These are phyloP conservation scores for Drosophila chauvacae DNA, from an alignment of 1,140 invertebrate species.

Conservation along the genomic window DNA sequence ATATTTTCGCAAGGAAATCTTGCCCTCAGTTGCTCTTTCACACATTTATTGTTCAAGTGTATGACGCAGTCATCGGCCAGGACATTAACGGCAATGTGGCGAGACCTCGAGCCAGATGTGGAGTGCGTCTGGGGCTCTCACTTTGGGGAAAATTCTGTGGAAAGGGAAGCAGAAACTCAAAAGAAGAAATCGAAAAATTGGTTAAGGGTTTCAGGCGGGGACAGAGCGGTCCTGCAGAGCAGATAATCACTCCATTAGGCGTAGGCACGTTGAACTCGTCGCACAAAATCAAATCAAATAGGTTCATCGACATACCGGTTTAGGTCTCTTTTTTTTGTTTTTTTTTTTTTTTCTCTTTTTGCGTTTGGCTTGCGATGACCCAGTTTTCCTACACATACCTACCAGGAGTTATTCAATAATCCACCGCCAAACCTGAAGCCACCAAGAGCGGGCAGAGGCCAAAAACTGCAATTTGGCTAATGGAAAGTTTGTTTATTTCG, in stretches of 20 bases:
- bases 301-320: constrained; percentile 57
- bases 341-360: constrained; percentile 1
- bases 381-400: constrained; percentile 12
- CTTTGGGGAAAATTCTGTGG: not conserved
- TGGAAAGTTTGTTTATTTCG: constrained; percentile 59
- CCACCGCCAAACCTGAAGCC: constrained; percentile 16
- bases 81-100: constrained; percentile 56
- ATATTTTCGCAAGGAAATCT: not conserved
- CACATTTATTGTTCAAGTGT: not conserved
- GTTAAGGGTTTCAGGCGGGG: not conserved
- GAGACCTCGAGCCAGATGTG: constrained; percentile 2
- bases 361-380: constrained; percentile 31
- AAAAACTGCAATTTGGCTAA: constrained; percentile 74
- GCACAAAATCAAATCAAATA: constrained; percentile 11
- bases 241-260: constrained; percentile 77
- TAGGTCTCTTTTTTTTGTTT: not conserved
- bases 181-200: constrained; percentile 7
- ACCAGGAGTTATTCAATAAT: constrained; percentile 69
- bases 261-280: constrained; percentile 66
- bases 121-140: constrained; percentile 20
- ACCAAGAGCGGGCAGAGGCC: constrained; percentile 14
- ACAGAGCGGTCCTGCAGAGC: constrained; percentile 22
- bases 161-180: not conserved
- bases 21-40: not conserved
- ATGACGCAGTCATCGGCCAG: constrained; percentile 20